These are phyloP conservation scores for Chaetogeoica ovagalla DNA, from an alignment of 2,888 invertebrate genomes.

Conservation along the genomic window DNA sequence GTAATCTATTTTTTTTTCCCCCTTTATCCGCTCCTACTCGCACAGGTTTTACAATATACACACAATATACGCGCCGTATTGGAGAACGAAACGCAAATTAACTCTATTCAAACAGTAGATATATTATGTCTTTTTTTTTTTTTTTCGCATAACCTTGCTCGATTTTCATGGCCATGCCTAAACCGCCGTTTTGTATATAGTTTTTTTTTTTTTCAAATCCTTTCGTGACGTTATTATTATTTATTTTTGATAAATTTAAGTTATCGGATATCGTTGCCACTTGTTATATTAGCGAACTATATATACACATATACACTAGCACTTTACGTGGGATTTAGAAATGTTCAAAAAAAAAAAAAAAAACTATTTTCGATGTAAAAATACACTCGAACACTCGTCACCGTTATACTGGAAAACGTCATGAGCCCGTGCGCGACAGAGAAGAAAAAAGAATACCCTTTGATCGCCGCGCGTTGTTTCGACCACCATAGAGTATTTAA, in stretches of 20 bases:
- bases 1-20: conserved; percentile 30
- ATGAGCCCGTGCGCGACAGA: too few relatives aligned
- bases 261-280: background rate
- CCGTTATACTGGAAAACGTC: too few relatives aligned
- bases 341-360: too few relatives aligned
- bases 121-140: too few relatives aligned
- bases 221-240: too few relatives aligned
- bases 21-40: conserved; percentile 5
- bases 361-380: too few relatives aligned
- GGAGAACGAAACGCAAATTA: conserved; percentile 33
- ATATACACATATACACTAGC: too few relatives aligned
- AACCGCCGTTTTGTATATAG: background rate
- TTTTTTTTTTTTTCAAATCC: background rate
- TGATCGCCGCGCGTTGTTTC: too few relatives aligned
- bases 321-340: too few relatives aligned
- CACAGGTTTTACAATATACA: conserved; percentile 15
- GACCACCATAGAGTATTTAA: too few relatives aligned
- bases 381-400: too few relatives aligned
- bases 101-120: conserved; percentile 38
- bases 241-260: background rate
- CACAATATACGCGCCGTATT: background rate
- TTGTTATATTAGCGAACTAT: background rate
- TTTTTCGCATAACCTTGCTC: conserved; percentile 35
- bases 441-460: too few relatives aligned
- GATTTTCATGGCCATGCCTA: conserved; percentile 17